Conservation (phyloP, 2,888 invertebrate genomes). For the Diarsia dahlii region DNA sequence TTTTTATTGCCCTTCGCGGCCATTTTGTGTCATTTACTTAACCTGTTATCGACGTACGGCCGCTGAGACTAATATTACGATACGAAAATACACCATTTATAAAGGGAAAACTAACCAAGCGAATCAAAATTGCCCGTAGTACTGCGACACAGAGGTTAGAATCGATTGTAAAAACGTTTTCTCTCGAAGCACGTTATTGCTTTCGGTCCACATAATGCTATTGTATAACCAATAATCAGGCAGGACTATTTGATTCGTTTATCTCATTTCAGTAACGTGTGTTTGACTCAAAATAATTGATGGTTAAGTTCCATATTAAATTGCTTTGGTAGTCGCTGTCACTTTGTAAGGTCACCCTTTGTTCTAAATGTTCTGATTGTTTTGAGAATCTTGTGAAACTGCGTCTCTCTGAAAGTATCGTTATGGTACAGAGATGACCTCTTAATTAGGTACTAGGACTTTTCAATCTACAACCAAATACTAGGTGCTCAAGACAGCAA, state of each 20-base stretch:
- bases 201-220: slow-evolving; percentile 77
- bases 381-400: slow-evolving; percentile 18
- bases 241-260: slow-evolving; percentile 81
- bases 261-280: slow-evolving; percentile 74
- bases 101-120: slow-evolving; percentile 56
- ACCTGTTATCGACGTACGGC: slow-evolving; percentile 82
- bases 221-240: slow-evolving; percentile 82
- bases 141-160: slow-evolving; percentile 63
- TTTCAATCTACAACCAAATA: background rate
- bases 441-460: no score
- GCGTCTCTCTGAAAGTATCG: slow-evolving; percentile 4
- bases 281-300: slow-evolving; percentile 71
- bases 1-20: slow-evolving; percentile 78
- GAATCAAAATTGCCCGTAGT: slow-evolving; percentile 57
- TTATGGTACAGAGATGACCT: no score
- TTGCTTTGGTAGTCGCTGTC: slow-evolving; percentile 74
- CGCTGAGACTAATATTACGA: slow-evolving; percentile 71
- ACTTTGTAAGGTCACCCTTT: slow-evolving; percentile 67
- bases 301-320: slow-evolving; percentile 68
- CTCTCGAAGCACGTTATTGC: slow-evolving; percentile 55
- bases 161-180: slow-evolving; percentile 62
- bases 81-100: slow-evolving; percentile 69
- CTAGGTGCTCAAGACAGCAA: background rate
- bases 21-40: slow-evolving; percentile 87
- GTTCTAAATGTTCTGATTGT: slow-evolving; percentile 53